phyloP scores from a whole-genome alignment of 2,797 vertebrate genomes.

The Brachymystax lenok region DNA sequence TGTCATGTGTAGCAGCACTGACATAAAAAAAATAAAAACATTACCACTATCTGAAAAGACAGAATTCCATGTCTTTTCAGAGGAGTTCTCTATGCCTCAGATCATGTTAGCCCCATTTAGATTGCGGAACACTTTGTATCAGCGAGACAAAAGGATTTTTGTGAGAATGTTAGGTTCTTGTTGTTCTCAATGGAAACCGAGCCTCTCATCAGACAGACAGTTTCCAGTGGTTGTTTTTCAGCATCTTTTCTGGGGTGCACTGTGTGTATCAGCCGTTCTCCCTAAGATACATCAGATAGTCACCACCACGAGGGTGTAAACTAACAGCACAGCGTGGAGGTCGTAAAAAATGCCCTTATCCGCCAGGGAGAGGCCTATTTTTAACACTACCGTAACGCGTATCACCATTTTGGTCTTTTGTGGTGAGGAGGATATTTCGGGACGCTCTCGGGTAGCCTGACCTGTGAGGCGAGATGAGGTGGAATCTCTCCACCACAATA shows the following conservation, averaged over 20 bases:
- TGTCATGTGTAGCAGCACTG: slow-evolving; percentile 42
- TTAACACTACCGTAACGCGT: slow-evolving; percentile 73
- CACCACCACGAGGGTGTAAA: slow-evolving; percentile 51
- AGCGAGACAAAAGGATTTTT: slow-evolving; percentile 25
- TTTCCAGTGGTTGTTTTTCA: slow-evolving; percentile 12
- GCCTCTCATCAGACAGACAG: not conserved
- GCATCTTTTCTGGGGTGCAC: slow-evolving; percentile 9
- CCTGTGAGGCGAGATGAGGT: slow-evolving; percentile 44
- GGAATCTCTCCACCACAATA: slow-evolving; percentile 31
- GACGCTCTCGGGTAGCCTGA: slow-evolving; percentile 50
- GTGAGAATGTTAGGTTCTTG: slow-evolving; percentile 52
- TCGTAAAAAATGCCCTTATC: slow-evolving; percentile 59
- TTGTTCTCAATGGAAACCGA: slow-evolving; percentile 51
- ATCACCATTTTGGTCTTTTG: slow-evolving; percentile 55
- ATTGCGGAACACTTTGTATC: not conserved
- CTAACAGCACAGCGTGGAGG: slow-evolving; percentile 45
- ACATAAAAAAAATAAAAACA: slow-evolving; percentile 46
- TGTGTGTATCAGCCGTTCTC: not conserved
- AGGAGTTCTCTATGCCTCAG: slow-evolving; percentile 53
- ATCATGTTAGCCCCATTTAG: slow-evolving; percentile 18
- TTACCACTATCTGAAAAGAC: slow-evolving; percentile 41
- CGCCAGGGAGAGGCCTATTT: slow-evolving; percentile 72
- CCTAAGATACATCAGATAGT: slow-evolving; percentile 16
- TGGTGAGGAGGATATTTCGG: slow-evolving; percentile 62
- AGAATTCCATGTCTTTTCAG: slow-evolving; percentile 39